These are phyloP conservation scores for Pinna nobilis DNA, from an alignment of 1,140 invertebrate genomes.

Conservation along the genomic window DNA sequence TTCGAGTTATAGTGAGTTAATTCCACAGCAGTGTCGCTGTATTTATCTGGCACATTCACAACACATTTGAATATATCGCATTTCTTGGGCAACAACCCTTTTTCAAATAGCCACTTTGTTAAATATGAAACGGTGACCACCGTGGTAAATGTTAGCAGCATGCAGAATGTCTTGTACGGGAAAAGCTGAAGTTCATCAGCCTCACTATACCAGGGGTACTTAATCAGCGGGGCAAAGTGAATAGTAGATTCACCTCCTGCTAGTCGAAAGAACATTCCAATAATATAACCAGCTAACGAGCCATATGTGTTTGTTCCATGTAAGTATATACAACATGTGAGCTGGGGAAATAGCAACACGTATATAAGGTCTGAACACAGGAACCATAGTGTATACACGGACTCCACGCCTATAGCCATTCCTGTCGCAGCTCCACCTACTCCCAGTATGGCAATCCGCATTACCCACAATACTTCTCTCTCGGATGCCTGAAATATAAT, in stretches of 20 bases:
- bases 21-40: no score
- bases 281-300: constrained; percentile 88
- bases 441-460: constrained; percentile 92
- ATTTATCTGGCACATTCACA: no score
- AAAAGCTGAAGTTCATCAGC: constrained; percentile 80
- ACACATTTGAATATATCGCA: constrained; percentile 73
- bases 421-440: constrained; percentile 93
- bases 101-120: constrained; percentile 77
- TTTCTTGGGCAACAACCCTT: constrained; percentile 59
- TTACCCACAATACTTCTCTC: constrained; percentile 97
- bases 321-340: constrained; percentile 94
- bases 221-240: constrained; percentile 86
- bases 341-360: constrained; percentile 97
- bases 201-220: constrained; percentile 90
- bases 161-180: constrained; percentile 76
- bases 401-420: constrained; percentile 97
- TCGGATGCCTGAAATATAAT: constrained; percentile 69
- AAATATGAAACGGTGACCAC: constrained; percentile 74
- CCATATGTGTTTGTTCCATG: constrained; percentile 91
- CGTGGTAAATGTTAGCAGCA: constrained; percentile 82
- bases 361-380: constrained; percentile 99
- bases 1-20: no score
- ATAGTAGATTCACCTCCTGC: constrained; percentile 91
- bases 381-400: constrained; percentile 96
- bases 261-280: constrained; percentile 92